Evolutionary conservation across 2,797 vertebrate species (phyloP).

Genomic region (Tapirus indicus): DNA sequence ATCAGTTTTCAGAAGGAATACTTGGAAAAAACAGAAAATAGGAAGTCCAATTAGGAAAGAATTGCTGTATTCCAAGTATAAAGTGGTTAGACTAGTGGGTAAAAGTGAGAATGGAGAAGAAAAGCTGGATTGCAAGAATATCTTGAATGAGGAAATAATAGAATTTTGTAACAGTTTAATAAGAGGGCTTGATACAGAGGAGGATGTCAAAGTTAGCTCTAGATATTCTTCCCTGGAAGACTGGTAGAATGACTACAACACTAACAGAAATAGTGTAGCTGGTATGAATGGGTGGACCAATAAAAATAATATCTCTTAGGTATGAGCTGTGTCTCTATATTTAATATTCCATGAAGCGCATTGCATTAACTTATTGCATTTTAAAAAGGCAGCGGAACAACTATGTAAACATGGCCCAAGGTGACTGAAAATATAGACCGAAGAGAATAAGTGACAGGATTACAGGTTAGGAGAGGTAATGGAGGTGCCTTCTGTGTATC

Average conservation of each 20-base stretch:
- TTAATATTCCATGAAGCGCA: background rate
- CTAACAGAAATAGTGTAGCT: background rate
- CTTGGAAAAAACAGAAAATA: constrained; percentile 19
- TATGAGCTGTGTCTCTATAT: background rate
- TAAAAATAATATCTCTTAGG: background rate
- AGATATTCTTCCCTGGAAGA: background rate
- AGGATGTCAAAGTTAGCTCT: background rate
- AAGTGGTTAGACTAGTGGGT: background rate
- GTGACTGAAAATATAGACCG: background rate
- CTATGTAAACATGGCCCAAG: background rate
- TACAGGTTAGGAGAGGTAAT: background rate
- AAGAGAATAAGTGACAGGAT: background rate
- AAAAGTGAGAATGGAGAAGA: background rate
- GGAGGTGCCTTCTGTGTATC: background rate
- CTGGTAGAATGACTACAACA: background rate
- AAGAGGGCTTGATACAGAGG: background rate
- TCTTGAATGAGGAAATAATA: background rate
- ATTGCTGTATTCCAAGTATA: background rate
- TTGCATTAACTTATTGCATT: background rate
- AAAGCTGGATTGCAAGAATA: background rate
- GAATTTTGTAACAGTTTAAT: background rate
- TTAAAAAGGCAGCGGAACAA: background rate
- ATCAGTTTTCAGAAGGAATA: background rate
- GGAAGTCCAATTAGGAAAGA: background rate
- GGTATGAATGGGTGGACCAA: background rate